Percentiles rank a stretch among this genome's conserved stretches.
Evolutionary conservation across 2,797 vertebrate genomes (phyloP).

Genomic region (Odontamblyopus lacepedii): DNA sequence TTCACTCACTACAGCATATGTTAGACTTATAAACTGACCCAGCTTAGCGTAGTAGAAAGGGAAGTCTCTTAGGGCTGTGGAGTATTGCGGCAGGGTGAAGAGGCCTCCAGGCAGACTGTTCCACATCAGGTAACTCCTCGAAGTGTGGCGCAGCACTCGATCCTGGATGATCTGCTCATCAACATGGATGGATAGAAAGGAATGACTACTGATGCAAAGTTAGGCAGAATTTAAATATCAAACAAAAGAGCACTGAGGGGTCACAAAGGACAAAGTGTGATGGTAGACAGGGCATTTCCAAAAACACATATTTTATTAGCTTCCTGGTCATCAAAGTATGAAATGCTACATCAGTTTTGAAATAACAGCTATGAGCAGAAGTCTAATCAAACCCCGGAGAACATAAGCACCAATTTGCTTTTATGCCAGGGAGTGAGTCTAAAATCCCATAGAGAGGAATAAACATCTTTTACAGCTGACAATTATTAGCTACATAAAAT

Average conservation of each 20-base stretch:
- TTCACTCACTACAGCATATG: conserved; percentile 2
- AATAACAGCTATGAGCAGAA: conserved; percentile 3
- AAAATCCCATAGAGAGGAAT: neutral
- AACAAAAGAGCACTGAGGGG: neutral
- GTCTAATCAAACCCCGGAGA: neutral
- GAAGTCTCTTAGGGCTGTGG: conserved; percentile 93
- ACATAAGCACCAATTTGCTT: neutral
- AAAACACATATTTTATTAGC: neutral
- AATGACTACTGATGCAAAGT: neutral
- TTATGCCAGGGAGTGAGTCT: neutral
- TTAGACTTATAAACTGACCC: conserved; percentile 79
- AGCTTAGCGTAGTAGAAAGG: conserved; percentile 97
- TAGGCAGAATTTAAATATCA: neutral
- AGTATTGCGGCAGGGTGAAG: conserved; percentile 95
- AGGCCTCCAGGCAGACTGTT: conserved; percentile 97
- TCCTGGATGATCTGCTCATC: conserved; percentile 94
- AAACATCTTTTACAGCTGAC: conserved; percentile 7
- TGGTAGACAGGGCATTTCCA: neutral
- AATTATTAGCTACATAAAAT: conserved; percentile 3
- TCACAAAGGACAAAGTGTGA: neutral
- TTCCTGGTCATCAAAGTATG: neutral
- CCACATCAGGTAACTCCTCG: conserved; percentile 97
- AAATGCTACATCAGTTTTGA: neutral
- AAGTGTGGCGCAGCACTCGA: conserved; percentile 91
- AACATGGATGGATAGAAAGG: neutral